A percentile compares a stretch with the other conserved stretches of the same genome.
phyloP scores from a whole-genome alignment of 2,797 vertebrate species.

The Chelon auratus region DNA sequence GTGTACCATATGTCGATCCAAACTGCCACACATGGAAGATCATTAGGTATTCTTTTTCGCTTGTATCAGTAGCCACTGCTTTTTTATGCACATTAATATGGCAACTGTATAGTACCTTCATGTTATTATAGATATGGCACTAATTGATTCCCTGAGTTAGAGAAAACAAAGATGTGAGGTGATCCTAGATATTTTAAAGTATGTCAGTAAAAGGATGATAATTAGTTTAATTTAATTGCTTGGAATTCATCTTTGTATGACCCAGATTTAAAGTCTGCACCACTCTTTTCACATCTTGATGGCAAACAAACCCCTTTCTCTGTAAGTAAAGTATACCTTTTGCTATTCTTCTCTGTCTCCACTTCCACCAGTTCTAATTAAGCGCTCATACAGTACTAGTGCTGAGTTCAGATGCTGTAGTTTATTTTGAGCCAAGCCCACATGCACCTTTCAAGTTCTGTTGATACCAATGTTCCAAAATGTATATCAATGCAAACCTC shows the following conservation, averaged over 20 bases:
- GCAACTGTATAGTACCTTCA: no score
- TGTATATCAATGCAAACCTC: background rate
- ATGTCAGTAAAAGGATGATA: background rate
- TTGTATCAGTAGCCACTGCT: no score
- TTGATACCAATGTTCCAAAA: background rate
- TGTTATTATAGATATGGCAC: no score
- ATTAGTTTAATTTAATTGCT: background rate
- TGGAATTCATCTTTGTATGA: background rate
- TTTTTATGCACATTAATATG: no score
- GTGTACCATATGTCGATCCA: no score
- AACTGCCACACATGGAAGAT: no score
- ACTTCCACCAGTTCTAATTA: background rate
- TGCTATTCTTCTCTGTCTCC: background rate
- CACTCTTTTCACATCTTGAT: background rate
- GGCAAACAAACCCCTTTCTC: background rate
- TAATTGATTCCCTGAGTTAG: background rate
- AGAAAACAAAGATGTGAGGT: background rate
- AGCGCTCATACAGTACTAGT: background rate
- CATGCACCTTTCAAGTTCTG: background rate
- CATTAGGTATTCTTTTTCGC: no score
- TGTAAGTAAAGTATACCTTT: background rate
- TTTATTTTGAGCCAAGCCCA: no score
- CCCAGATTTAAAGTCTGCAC: background rate
- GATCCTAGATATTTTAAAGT: background rate
- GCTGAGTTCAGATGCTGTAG: background rate